phyloP scores from a whole-genome alignment of 1,140 invertebrate genomes.

The Propsilocerus akamusi region DNA sequence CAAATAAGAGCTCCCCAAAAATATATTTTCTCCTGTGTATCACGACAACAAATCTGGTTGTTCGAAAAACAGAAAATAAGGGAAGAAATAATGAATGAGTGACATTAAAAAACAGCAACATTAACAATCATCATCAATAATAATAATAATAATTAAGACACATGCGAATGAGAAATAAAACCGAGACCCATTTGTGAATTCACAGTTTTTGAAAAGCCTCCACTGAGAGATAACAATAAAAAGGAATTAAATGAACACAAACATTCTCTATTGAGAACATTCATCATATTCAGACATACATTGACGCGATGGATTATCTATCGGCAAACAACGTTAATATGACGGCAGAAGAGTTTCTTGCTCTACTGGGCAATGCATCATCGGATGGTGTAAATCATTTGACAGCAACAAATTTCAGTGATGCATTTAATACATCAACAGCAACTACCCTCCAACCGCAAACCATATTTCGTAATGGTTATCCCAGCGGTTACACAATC shows the following conservation, averaged over 20 bases:
- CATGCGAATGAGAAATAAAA: background rate
- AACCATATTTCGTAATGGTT: constrained; percentile 16
- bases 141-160: no score
- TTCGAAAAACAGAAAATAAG: no score
- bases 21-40: no score
- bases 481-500: constrained; percentile 73
- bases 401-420: background rate
- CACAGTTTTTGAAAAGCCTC: background rate
- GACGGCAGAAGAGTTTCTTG: background rate
- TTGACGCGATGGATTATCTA: background rate
- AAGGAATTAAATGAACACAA: background rate
- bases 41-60: no score
- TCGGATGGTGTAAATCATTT: no score
- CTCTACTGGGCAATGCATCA: background rate
- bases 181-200: background rate
- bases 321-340: background rate
- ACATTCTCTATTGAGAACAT: background rate
- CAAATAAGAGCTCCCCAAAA: no score
- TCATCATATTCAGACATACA: background rate
- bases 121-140: no score
- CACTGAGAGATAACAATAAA: background rate
- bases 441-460: background rate
- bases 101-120: no score
- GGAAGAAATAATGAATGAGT: no score
- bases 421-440: background rate